Conservation (phyloP, 2,888 invertebrate species). For the Diachrysia chrysitis region DNA sequence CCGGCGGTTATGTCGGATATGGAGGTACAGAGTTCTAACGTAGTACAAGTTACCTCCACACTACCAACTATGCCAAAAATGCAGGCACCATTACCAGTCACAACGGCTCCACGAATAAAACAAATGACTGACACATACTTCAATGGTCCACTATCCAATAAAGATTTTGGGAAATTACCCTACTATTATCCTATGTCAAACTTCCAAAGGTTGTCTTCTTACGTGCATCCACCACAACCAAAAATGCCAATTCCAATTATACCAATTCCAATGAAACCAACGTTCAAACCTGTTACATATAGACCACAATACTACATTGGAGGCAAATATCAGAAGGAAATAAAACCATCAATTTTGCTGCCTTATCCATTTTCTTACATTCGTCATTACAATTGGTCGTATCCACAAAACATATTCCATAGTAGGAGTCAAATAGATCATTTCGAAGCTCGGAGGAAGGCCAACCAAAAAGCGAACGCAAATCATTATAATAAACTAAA, state of each 20-base stretch:
- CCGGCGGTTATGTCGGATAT: conserved; percentile 13
- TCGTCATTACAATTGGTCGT: conserved; percentile 56
- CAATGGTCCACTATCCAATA: conserved; percentile 57
- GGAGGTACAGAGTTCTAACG: neutral
- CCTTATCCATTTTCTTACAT: conserved; percentile 76
- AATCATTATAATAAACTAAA: conserved; percentile 48
- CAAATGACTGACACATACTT: conserved; percentile 56
- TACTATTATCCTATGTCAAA: conserved; percentile 75
- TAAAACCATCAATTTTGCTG: conserved; percentile 64
- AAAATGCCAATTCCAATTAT: neutral
- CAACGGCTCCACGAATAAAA: conserved; percentile 3
- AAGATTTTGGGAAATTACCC: conserved; percentile 69
- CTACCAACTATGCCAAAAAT: neutral
- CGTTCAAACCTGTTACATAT: conserved; percentile 1
- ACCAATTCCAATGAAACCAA: neutral
- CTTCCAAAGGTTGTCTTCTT: conserved; percentile 73
- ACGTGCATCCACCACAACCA: conserved; percentile 58
- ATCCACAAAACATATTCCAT: conserved; percentile 32
- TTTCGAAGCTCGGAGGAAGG: conserved; percentile 54
- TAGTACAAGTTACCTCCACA: neutral
- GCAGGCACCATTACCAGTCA: neutral
- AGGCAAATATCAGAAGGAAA: conserved; percentile 45
- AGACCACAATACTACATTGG: neutral
- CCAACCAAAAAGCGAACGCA: conserved; percentile 53
- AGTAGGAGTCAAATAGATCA: conserved; percentile 55